Evolutionary conservation across 2,797 vertebrate genomes (phyloP).

Genomic region (Bucorvus abyssinicus): DNA sequence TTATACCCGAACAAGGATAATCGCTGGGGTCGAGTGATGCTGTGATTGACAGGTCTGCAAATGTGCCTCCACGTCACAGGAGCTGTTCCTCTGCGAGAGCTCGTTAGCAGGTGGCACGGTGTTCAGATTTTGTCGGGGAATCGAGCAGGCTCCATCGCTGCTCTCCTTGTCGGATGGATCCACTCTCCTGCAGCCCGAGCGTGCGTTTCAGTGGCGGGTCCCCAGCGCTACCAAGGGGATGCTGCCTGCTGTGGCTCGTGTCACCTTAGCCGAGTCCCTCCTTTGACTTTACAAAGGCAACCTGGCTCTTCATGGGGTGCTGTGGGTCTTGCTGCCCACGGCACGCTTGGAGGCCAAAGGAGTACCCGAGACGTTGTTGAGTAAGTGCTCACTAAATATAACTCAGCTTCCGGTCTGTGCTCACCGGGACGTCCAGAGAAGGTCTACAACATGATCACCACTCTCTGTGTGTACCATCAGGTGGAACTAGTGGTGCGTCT

Average conservation of each 20-base stretch:
- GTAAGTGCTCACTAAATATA: background rate
- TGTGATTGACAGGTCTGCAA: background rate
- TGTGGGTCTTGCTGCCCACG: background rate
- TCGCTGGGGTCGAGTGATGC: no score
- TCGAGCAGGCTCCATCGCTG: background rate
- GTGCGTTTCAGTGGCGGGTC: fast-evolving
- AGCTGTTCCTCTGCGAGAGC: background rate
- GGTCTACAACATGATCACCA: background rate
- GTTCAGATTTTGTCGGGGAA: fast-evolving
- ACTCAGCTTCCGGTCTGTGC: background rate
- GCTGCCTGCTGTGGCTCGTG: background rate
- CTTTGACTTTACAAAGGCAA: background rate
- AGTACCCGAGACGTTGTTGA: background rate
- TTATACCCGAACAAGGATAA: background rate
- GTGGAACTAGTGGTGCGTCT: background rate
- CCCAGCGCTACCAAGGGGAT: fast-evolving
- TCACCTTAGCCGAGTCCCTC: background rate
- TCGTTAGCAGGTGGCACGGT: background rate
- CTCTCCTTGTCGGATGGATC: fast-evolving
- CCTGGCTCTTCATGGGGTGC: background rate
- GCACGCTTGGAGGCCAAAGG: background rate
- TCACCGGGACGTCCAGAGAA: background rate
- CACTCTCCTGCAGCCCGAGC: background rate
- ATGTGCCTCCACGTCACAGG: background rate
- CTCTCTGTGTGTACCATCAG: fast-evolving